A percentile compares a stretch with the other conserved stretches of the same genome.
Evolutionary conservation across 2,888 invertebrate genomes (phyloP).

Genomic region (Lissocephala sabroskyi): DNA sequence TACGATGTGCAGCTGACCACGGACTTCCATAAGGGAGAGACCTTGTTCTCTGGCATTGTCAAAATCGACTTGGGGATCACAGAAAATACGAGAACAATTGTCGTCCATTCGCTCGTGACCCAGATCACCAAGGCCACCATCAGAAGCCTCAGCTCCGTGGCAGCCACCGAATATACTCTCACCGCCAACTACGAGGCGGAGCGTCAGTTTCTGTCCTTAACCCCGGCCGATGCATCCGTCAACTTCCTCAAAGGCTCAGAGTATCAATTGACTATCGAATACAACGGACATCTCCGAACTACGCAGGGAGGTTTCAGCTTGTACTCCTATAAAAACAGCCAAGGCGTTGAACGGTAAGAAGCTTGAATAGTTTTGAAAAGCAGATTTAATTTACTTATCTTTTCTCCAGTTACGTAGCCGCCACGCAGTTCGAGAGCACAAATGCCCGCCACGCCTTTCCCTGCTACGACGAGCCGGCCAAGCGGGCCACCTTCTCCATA

Average conservation of each 20-base stretch:
- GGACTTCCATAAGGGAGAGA: constrained; percentile 44
- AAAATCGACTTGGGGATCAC: constrained; percentile 44
- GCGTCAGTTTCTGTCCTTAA: constrained; percentile 56
- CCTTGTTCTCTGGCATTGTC: constrained; percentile 48
- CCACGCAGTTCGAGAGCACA: constrained; percentile 81
- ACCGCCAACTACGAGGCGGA: constrained; percentile 9
- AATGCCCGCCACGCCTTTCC: constrained; percentile 81
- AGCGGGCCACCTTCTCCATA: constrained; percentile 78
- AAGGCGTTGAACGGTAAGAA: constrained; percentile 43
- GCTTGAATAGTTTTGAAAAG: not conserved
- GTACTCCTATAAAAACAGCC: constrained; percentile 73
- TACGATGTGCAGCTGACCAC: constrained; percentile 72
- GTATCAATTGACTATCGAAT: constrained; percentile 75
- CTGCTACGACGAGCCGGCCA: constrained; percentile 79
- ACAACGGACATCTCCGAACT: constrained; percentile 75
- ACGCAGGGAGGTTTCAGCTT: constrained; percentile 78
- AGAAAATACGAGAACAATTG: constrained; percentile 37
- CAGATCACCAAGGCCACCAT: constrained; percentile 33
- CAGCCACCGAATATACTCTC: constrained; percentile 8
- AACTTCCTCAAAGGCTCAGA: constrained; percentile 54
- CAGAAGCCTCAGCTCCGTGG: constrained; percentile 16
- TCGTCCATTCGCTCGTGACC: constrained; percentile 50
- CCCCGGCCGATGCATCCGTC: constrained; percentile 1
- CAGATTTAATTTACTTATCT: too few species aligned
- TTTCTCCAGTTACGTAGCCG: constrained; percentile 72